These are phyloP conservation scores for Diadema setosum DNA, from an alignment of 35 echinoderm and acorn worm species.

Conservation along the genomic window DNA sequence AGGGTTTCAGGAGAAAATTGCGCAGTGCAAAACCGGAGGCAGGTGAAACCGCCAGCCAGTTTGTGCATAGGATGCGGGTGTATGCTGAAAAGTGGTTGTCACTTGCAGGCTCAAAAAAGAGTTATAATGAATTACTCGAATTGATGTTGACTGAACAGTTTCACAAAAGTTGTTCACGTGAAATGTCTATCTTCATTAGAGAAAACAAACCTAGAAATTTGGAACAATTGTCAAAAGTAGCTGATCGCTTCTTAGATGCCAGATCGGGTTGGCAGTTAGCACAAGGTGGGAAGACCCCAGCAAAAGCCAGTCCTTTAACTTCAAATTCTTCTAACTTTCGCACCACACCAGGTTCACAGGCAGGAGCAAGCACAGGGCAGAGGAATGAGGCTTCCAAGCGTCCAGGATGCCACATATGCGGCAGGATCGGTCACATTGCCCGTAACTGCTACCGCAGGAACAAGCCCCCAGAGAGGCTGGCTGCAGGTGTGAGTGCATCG, in stretches of 20 bases:
- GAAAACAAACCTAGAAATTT: constrained; percentile 31
- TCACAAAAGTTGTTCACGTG: not conserved
- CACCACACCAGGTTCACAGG: not conserved
- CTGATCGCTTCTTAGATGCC: constrained; percentile 41
- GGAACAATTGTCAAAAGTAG: constrained; percentile 23
- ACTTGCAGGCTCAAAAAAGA: not conserved
- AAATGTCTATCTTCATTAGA: constrained; percentile 37
- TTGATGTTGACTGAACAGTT: constrained; percentile 62
- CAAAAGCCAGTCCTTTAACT: not conserved
- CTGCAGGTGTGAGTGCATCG: no score
- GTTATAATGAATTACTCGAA: constrained; percentile 15
- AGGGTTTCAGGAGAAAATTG: constrained; percentile 65
- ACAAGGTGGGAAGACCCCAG: not conserved
- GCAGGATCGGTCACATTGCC: constrained; percentile 7
- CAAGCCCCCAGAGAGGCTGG: no score
- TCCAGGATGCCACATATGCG: constrained; percentile 47
- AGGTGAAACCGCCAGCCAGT: constrained; percentile 44
- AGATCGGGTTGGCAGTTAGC: not conserved
- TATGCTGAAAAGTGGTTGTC: constrained; percentile 40
- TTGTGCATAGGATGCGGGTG: constrained; percentile 11
- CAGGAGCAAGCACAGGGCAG: not conserved
- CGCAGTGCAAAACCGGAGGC: not conserved
- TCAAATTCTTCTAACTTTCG: not conserved
- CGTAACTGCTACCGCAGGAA: not conserved
- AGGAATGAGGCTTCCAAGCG: not conserved